A percentile compares a stretch with the other conserved stretches of the same genome.
Conservation (phyloP, 2,113 vertebrate species). For the Rhizomys pruinosus region DNA sequence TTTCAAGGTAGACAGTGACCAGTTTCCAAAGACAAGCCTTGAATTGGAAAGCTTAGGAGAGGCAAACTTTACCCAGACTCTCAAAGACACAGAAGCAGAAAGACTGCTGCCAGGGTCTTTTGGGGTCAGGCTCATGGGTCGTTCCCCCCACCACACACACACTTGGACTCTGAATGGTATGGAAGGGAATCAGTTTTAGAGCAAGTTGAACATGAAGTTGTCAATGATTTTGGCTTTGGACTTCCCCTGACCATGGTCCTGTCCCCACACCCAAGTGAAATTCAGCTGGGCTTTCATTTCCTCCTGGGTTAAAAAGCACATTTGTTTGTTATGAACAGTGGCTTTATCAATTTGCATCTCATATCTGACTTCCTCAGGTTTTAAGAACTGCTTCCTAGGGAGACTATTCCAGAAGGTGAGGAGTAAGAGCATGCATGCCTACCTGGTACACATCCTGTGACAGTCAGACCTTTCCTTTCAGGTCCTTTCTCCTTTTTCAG, state of each 20-base stretch:
- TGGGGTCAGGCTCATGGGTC: background rate
- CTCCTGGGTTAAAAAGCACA: background rate
- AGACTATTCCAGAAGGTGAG: conserved; percentile 2
- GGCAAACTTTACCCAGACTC: background rate
- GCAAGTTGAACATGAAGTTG: background rate
- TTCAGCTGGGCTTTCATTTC: background rate
- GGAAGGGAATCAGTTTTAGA: background rate
- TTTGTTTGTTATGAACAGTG: background rate
- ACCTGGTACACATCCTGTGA: background rate
- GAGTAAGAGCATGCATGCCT: background rate
- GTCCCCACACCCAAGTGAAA: background rate
- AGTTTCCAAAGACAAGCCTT: background rate
- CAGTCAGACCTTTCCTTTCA: background rate
- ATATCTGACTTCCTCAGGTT: conserved; percentile 1
- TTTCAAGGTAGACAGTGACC: background rate
- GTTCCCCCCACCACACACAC: too few relatives aligned
- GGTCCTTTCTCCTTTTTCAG: background rate
- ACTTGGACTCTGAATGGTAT: background rate
- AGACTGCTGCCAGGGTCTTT: background rate
- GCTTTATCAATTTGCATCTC: conserved; percentile 42
- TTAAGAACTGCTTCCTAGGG: background rate
- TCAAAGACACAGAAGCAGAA: background rate
- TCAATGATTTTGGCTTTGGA: background rate
- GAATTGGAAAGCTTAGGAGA: background rate
- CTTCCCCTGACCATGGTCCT: accelerated